Conservation (phyloP, 2,888 invertebrate species). For the Amphimallon solstitiale region DNA sequence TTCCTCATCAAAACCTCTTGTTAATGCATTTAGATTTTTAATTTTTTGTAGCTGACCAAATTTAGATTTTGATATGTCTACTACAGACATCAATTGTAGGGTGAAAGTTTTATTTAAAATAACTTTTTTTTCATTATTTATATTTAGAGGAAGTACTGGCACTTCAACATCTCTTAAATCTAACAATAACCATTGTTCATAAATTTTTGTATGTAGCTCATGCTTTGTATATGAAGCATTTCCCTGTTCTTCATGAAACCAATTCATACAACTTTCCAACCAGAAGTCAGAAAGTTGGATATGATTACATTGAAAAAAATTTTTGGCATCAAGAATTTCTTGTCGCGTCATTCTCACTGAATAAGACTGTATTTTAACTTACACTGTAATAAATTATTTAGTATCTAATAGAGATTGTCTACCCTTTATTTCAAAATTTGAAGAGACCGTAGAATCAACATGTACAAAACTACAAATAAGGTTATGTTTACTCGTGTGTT, state of each 20-base stretch:
- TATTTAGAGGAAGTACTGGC: constrained; percentile 69
- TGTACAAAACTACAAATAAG: too few relatives aligned
- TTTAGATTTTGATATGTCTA: constrained; percentile 70
- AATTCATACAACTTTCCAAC: constrained; percentile 66
- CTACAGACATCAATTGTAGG: constrained; percentile 70
- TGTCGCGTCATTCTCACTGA: neutral
- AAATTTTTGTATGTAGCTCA: constrained; percentile 69
- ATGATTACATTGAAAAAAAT: constrained; percentile 49
- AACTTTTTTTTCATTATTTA: constrained; percentile 64
- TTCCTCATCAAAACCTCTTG: constrained; percentile 71
- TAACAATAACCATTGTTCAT: constrained; percentile 74
- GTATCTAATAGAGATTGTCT: too few relatives aligned
- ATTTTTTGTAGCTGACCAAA: constrained; percentile 62
- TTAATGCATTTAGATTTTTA: constrained; percentile 59
- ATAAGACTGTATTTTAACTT: too few relatives aligned
- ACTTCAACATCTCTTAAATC: constrained; percentile 73
- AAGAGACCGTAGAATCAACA: too few relatives aligned
- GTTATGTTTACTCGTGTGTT: too few relatives aligned
- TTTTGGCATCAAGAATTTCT: constrained; percentile 46
- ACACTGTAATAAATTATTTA: too few relatives aligned
- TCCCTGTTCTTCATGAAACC: constrained; percentile 64
- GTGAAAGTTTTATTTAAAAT: constrained; percentile 68
- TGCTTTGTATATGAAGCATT: constrained; percentile 59
- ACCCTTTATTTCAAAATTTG: too few relatives aligned
- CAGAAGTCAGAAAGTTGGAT: constrained; percentile 55